phyloP scores from a whole-genome alignment of 2,797 vertebrate genomes.

The Manis crassicaudata region DNA sequence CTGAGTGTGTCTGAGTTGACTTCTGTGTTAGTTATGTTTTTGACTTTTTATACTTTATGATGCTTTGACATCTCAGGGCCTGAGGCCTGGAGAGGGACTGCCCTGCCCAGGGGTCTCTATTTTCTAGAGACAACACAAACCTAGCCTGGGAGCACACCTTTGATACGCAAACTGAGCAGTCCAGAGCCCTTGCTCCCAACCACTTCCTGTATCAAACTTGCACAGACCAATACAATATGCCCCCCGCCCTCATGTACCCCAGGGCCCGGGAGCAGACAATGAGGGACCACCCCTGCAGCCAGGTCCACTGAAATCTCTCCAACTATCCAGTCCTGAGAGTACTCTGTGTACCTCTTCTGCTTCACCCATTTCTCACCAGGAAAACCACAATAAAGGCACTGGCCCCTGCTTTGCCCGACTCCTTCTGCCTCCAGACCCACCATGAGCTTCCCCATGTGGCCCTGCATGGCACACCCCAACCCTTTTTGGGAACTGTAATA shows the following conservation, averaged over 20 bases:
- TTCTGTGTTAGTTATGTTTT: background rate
- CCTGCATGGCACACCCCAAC: background rate
- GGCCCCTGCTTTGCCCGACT: fast-evolving
- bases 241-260: background rate
- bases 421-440: background rate
- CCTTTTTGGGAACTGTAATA: background rate
- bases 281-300: background rate
- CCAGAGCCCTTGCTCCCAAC: background rate
- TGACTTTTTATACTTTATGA: background rate
- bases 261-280: background rate
- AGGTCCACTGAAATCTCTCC: background rate
- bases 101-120: background rate
- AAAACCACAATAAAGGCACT: background rate
- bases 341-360: background rate
- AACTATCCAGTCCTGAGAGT: background rate
- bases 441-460: background rate
- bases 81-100: background rate
- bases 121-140: background rate
- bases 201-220: background rate
- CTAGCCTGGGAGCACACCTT: background rate
- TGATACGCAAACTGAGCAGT: background rate
- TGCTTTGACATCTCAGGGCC: background rate
- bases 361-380: background rate
- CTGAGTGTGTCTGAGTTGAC: background rate
- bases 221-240: background rate